phyloP scores from a whole-genome alignment of 2,113 vertebrate species.

The Athene cunicularia region DNA sequence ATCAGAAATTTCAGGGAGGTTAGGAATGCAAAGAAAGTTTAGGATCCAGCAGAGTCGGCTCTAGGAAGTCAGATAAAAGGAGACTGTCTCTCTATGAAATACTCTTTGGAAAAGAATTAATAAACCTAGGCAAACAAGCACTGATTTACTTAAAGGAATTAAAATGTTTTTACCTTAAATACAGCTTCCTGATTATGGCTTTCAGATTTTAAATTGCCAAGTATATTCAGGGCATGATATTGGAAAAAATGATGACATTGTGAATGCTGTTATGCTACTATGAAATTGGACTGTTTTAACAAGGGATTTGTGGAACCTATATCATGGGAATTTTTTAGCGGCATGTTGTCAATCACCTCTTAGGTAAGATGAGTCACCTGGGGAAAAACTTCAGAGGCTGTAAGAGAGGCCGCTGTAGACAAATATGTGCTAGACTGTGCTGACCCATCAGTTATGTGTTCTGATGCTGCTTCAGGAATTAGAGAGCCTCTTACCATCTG shows the following conservation, averaged over 20 bases:
- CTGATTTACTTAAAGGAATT: neutral
- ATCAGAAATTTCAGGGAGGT: neutral
- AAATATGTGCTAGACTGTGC: neutral
- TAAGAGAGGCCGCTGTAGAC: neutral
- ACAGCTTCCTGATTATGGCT: neutral
- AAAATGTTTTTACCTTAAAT: neutral
- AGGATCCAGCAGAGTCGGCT: neutral
- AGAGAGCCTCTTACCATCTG: neutral
- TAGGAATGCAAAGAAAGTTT: neutral
- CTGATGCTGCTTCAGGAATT: neutral
- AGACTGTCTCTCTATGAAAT: neutral
- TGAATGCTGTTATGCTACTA: neutral
- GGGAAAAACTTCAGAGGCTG: neutral
- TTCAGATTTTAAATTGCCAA: neutral
- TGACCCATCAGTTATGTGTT: neutral
- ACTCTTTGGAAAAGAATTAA: neutral
- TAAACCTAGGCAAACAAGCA: neutral
- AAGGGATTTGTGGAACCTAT: neutral
- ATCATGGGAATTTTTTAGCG: neutral
- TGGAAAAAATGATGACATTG: neutral
- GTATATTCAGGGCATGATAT: neutral
- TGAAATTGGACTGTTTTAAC: neutral
- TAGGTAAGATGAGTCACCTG: neutral
- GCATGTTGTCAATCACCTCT: neutral
- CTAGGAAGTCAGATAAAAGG: neutral